Evolutionary conservation across 2,113 vertebrate genomes (phyloP).

Genomic region (Anolis carolinensis): DNA sequence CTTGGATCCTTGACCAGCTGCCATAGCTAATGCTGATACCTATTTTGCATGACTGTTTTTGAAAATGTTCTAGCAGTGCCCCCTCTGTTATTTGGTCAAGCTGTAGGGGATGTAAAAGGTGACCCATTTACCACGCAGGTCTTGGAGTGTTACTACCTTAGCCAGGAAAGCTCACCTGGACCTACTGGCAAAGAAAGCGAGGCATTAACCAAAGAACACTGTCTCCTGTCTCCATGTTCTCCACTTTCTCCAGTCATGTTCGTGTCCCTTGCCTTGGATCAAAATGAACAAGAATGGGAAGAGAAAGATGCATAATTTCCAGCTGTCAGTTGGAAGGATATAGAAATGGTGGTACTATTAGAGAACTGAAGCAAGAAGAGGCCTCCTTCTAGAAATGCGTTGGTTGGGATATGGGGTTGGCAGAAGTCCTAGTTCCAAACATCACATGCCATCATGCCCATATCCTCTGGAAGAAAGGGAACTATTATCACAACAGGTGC

Average conservation of each 20-base stretch:
- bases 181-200: not conserved
- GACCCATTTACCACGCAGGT: no score
- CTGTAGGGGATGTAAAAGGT: no score
- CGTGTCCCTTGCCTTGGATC: not conserved
- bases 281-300: not conserved
- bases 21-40: no score
- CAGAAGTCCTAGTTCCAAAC: no score
- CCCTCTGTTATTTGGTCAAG: no score
- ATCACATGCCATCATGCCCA: not conserved
- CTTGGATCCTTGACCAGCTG: not conserved
- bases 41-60: not conserved
- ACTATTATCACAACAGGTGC: conserved; percentile 7
- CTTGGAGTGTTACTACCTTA: not conserved
- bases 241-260: not conserved
- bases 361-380: not conserved
- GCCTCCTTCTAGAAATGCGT: no score
- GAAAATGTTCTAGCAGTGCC: no score
- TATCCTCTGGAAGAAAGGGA: not conserved
- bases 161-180: not conserved
- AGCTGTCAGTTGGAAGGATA: not conserved
- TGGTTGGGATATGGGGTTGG: no score
- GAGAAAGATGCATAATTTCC: not conserved
- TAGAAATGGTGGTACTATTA: no score
- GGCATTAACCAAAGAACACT: not conserved
- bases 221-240: no score